Base-by-base conservation (phyloP, 2,888 invertebrate genomes). In the Rhamnusium bicolor region DNA sequence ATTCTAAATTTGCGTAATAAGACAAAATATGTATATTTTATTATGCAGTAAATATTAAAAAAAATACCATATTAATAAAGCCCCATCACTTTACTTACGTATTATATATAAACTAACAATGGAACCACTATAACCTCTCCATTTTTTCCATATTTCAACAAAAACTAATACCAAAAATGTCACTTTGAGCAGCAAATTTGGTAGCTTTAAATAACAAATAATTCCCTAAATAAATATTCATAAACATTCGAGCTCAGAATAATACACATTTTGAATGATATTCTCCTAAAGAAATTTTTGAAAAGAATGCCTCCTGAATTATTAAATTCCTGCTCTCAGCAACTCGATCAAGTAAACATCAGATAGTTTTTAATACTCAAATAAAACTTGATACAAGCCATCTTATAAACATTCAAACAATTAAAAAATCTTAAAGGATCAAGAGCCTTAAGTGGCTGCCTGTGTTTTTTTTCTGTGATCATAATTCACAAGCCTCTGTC, bases 401-500 rank as follows among this genome's bases (percentile, higher is more conserved):
- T 21, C 14, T 51, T 19, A 51, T 49, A 49, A 18, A 51, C 6
- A 51, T 18, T 10, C 49, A 49, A 51, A 24, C 6, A 24, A 19
- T 51, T 51, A 14, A 54, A 54, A 54, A n/a, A 40, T 18, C 46
- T 19, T 40, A 32, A 61, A 27, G 18, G 46, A 12, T n/a, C 27
- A 19, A 8, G n/a, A 24, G 8, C 10, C n/a, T 27, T 67, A 76
- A 68, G 63, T 69, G 0, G 60, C 16, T 10, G 58, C 65, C 19
- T 73, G 72, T 7, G 69, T 19, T 65, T 76, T 79, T 60, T 92
- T 90, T 80, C 94, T 91, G 86, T 95, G 95, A 87, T 99, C 97
- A 89, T 99, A 99, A 90, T 99, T 99, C 27, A 99, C 98, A 79
- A 99, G 91, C 80, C 98, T 91, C 84, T 98, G 96, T 0, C 99